These are phyloP conservation scores for Xanthorhoe spadicearia DNA, from an alignment of 2,888 invertebrate species.

Conservation along the genomic window DNA sequence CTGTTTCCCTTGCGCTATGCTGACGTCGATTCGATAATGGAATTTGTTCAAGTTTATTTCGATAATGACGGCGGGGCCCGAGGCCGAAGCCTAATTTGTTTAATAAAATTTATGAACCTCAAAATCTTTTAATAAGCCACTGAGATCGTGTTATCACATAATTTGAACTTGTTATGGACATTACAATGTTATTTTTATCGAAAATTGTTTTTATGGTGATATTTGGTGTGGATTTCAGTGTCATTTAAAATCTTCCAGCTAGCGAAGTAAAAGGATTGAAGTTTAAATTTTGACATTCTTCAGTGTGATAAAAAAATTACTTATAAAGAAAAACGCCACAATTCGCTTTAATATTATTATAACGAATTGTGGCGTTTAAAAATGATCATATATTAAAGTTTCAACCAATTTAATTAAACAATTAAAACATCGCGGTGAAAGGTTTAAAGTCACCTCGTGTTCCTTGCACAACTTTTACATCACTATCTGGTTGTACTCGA, in stretches of 20 bases:
- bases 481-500: slow-evolving; percentile 11
- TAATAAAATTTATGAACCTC: slow-evolving; percentile 64
- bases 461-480: not conserved
- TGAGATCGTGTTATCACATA: slow-evolving; percentile 57
- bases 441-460: not conserved
- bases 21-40: slow-evolving; percentile 54
- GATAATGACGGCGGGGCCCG: slow-evolving; percentile 55
- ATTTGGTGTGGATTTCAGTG: slow-evolving; percentile 18
- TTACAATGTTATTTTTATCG: slow-evolving; percentile 24
- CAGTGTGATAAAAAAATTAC: too few species aligned
- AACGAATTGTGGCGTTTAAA: too few species aligned
- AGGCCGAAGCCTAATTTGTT: slow-evolving; percentile 60
- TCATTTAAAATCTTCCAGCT: slow-evolving; percentile 5
- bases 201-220: slow-evolving; percentile 24
- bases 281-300: too few species aligned
- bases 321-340: too few species aligned
- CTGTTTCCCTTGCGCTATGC: slow-evolving; percentile 50
- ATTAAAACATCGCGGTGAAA: not conserved
- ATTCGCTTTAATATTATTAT: too few species aligned
- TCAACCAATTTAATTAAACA: not conserved
- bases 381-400: too few species aligned
- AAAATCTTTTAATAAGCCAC: slow-evolving; percentile 56
- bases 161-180: slow-evolving; percentile 50
- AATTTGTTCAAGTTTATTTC: slow-evolving; percentile 68
- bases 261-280: not conserved